Evolutionary conservation across 2,888 invertebrate genomes (phyloP), one percentile per base, ranked within the genome.

Genomic region (Sussaba pulchella): DNA sequence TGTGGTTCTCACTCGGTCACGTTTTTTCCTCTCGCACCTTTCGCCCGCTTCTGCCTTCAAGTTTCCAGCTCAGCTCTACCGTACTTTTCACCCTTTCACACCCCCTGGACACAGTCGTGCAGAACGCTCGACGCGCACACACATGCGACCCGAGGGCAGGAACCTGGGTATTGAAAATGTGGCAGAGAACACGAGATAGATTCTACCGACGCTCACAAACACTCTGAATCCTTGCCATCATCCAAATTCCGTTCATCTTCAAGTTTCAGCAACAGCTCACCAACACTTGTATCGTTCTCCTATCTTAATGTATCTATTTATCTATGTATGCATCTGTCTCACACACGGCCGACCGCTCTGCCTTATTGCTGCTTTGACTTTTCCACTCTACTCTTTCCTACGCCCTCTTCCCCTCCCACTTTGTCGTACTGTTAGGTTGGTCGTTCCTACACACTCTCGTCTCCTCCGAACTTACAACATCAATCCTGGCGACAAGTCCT

Each of bases 371-470:
- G 45, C 21, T 52, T 43, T 41, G 17, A 31, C 36, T 47, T 21
- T 26, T 24, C 50, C 63, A 24, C n/a, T 47, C 72, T 63, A 61
- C 17, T 63, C 41, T 43, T 54, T 72, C 19, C 50, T 50, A 50
- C n/a, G n/a, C 39, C 64, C 36, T 36, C 17, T 17, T 12, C 31
- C 31, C 31, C 31, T 31, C 6, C 31, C 31, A 31, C 6, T 6
- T 31, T 31, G 2, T 31, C 31, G 2, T 6, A 6, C 31, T 5
- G 31, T 31, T 5, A 2, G 31, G 6, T 6, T 6, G 4, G 4
- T 31, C 4, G 59, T 74, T 76, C 70, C 63, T 26, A 63, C 66
- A 8, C n/a, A 2, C 82, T 72, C 80, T 17, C 41, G 72, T 77
- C 59, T 72, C 74, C 47, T 14, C 1, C 45, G 57, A 70, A 57